Evolutionary conservation across 2,797 vertebrate species (phyloP), one percentile per base, ranked within the genome.

Genomic region (Borostomias antarcticus): DNA sequence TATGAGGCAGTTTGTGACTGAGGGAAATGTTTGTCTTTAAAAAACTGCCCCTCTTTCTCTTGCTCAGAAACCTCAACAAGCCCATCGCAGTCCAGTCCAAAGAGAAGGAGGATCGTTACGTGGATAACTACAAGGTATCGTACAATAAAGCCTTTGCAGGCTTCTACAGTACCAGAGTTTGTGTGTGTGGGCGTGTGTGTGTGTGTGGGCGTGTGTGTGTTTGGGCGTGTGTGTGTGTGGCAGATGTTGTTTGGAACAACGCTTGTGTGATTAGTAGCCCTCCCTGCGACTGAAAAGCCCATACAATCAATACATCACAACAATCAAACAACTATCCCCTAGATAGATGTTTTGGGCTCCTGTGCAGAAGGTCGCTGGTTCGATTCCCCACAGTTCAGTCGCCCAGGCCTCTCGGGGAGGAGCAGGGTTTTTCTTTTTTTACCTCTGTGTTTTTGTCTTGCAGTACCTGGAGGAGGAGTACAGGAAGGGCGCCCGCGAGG

Each of bases 21-120:
- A n/a, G n/a, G n/a, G n/a, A n/a, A n/a, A n/a, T n/a, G n/a, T n/a
- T n/a, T n/a, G n/a, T n/a, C n/a, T n/a, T n/a, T n/a, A n/a, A n/a
- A n/a, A n/a, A n/a, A n/a, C n/a, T n/a, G n/a, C n/a, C n/a, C 66
- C 50, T 69, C 43, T 62, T 40, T 75, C 29, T 32, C 5, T 69
- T n/a, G n/a, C n/a, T 43, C 86, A 99, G 98, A 88, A 98, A 95
- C 76, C 89, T 99, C 65, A 91, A 80, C 79, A 99, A 99, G 83
- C 98, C 98, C 35, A 99, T 99, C 21, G 98, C 98, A 7, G 98
- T 99, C 52, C 98, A 99, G 76, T 97, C 95, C 5, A 99, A 99
- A 85, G 97, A 98, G 81, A 99, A 99, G 77, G 98, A 99, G 71
- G 98, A 99, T 80, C 94, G 98, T 40, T 99, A 99, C 4, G 95